Evolutionary conservation across 1,140 invertebrate genomes (phyloP).

Genomic region (Matsumurasca onukii): DNA sequence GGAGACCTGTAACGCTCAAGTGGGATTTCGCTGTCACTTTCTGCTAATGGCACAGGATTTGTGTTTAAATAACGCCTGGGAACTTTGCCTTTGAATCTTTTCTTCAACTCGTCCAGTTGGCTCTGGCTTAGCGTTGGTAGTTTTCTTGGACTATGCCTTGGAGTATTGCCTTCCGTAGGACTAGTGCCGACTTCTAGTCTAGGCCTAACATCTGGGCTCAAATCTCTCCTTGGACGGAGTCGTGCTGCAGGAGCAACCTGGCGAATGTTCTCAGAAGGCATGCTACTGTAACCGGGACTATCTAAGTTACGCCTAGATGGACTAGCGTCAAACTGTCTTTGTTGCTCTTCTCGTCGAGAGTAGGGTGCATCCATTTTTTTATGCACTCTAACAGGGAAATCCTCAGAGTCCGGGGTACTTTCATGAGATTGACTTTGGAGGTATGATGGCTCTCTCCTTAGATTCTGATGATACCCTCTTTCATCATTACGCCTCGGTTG

Average conservation of each 20-base stretch:
- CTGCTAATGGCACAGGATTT: slow-evolving; percentile 29
- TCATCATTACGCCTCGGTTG: slow-evolving; percentile 25
- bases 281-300: background rate
- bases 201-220: background rate
- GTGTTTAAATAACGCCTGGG: slow-evolving; percentile 26
- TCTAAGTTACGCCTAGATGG: slow-evolving; percentile 16
- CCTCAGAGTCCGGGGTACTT: slow-evolving; percentile 31
- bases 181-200: slow-evolving; percentile 19
- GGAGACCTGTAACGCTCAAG: slow-evolving; percentile 47
- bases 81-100: slow-evolving; percentile 20
- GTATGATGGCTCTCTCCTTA: slow-evolving; percentile 23
- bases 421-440: slow-evolving; percentile 28
- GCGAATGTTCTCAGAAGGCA: background rate
- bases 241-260: background rate
- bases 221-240: slow-evolving; percentile 14
- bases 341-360: background rate
- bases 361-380: slow-evolving; percentile 2
- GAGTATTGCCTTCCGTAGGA: slow-evolving; percentile 27
- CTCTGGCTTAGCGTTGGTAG: slow-evolving; percentile 23
- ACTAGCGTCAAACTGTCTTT: background rate
- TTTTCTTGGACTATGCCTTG: slow-evolving; percentile 31
- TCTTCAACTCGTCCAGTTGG: slow-evolving; percentile 35
- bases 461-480: slow-evolving; percentile 14
- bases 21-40: slow-evolving; percentile 37
- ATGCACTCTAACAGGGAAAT: slow-evolving; percentile 19